Percentiles rank a stretch among this genome's conserved stretches.
Evolutionary conservation across 2,888 invertebrate species (phyloP).

Genomic region (Augiades crinisus): DNA sequence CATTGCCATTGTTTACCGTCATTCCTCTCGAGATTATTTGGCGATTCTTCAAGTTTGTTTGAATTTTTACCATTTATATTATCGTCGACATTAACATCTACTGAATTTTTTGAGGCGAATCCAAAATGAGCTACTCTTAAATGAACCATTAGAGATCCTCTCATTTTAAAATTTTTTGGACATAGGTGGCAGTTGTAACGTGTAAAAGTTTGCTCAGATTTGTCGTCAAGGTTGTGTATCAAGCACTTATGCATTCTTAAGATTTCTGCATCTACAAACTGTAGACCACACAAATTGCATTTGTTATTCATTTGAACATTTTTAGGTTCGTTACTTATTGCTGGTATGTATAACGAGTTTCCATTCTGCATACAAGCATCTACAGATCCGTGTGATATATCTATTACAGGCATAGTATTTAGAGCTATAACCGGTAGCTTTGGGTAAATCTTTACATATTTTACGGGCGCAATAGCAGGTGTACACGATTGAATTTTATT

Average conservation of each 20-base stretch:
- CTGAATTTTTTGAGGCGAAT: slow-evolving; percentile 55
- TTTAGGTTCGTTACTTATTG: slow-evolving; percentile 51
- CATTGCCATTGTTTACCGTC: slow-evolving; percentile 93
- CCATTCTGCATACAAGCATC: slow-evolving; percentile 43
- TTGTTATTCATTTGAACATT: slow-evolving; percentile 52
- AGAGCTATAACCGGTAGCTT: slow-evolving; percentile 66
- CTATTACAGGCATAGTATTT: slow-evolving; percentile 60
- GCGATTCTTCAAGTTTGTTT: slow-evolving; percentile 41
- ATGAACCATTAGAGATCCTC: slow-evolving; percentile 91
- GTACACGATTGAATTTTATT: slow-evolving; percentile 57
- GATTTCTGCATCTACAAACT: slow-evolving; percentile 86
- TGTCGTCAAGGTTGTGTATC: slow-evolving; percentile 81
- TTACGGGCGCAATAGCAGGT: slow-evolving; percentile 52
- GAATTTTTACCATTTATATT: slow-evolving; percentile 34
- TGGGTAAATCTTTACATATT: slow-evolving; percentile 73
- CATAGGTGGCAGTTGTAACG: slow-evolving; percentile 88
- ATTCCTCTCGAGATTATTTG: slow-evolving; percentile 48
- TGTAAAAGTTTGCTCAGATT: slow-evolving; percentile 55
- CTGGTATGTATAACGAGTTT: slow-evolving; percentile 44
- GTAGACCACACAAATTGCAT: slow-evolving; percentile 87
- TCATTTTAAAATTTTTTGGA: slow-evolving; percentile 90
- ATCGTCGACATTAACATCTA: slow-evolving; percentile 35
- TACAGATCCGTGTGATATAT: slow-evolving; percentile 44
- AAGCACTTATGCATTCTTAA: slow-evolving; percentile 88
- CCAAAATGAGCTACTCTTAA: slow-evolving; percentile 89